Base-by-base conservation (phyloP, 2,797 vertebrate genomes). In the Lagocephalus sceleratus region DNA sequence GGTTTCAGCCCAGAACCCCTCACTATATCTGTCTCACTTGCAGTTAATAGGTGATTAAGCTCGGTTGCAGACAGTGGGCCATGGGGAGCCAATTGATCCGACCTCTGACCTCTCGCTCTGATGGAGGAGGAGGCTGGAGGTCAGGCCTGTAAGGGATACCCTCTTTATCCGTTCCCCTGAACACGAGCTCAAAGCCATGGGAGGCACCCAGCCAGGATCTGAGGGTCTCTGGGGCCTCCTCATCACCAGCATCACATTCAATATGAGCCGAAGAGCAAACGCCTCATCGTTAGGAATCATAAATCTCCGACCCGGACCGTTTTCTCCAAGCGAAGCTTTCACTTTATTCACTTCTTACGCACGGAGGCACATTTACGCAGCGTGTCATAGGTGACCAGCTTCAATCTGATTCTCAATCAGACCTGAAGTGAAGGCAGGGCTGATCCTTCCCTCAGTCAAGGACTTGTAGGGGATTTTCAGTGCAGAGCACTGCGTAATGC, bases 101-200 rank as follows among this genome's bases (percentile, higher is more conserved):
- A 92, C 93, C 92, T 91, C 70, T 87, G 90, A 93, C 90, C 93
- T 87, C 88, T 73, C 59, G 38, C 62, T 79, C 76, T 79, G 81
- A 78, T 70, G 89, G 93, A 92, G 92, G 91, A 92, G 93, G 91
- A 91, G 92, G 92, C 90, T 93, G 91, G 92, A 94, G 94, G 95
- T 94, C 88, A 93, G 92, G 92, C 93, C 91, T 94, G 94, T 98
- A 97, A 98, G 94, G 92, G 94, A 98, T 96, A 94, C 94, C 91
- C 91, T 94, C 91, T 95, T 96, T 93, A 95, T 95, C 92, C 93
- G 83, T 83, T 90, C 87, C 81, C 92, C 87, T 89, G 92, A 95
- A 94, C 91, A 88, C 93, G 90, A 92, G 81, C 86, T 96, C 92
- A 93, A 93, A 93, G 93, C 90, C 90, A 80, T 85, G 89, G 90